phyloP scores from a whole-genome alignment of 2,797 vertebrate species.

The Ptychobarbus kaznakovi region DNA sequence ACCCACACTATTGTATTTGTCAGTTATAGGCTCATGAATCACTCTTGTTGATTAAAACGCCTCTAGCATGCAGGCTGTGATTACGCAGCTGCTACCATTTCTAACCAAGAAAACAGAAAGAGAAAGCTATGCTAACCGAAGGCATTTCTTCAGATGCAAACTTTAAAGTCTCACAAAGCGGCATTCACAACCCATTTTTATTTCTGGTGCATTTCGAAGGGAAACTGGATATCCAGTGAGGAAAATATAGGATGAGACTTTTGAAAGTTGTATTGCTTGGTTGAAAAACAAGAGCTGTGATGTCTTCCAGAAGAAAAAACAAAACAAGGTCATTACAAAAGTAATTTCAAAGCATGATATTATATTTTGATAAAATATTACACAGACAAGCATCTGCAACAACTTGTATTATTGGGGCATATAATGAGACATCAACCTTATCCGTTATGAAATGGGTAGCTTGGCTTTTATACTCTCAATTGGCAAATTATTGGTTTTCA shows the following conservation, averaged over 20 bases:
- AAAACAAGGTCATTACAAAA: neutral
- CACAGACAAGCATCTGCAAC: neutral
- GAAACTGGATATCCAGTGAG: neutral
- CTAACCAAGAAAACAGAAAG: slow-evolving; percentile 22
- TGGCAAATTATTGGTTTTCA: neutral
- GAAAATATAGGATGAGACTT: neutral
- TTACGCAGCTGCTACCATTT: slow-evolving; percentile 55
- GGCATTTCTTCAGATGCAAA: neutral
- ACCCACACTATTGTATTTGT: slow-evolving; percentile 39
- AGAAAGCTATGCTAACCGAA: slow-evolving; percentile 17
- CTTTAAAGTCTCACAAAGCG: neutral
- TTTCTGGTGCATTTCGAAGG: neutral
- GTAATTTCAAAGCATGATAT: neutral
- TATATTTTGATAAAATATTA: neutral
- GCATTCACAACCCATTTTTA: neutral
- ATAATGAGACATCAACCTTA: neutral
- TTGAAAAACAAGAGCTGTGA: neutral
- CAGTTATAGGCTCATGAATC: slow-evolving; percentile 50
- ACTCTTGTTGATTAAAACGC: slow-evolving; percentile 57
- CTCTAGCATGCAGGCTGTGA: slow-evolving; percentile 48
- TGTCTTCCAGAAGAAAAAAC: neutral
- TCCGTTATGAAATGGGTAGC: neutral
- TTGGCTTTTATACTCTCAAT: neutral
- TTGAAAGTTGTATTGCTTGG: neutral
- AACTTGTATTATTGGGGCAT: neutral